Base-by-base conservation (phyloP, 2,888 invertebrate species). In the Ophion costatus region DNA sequence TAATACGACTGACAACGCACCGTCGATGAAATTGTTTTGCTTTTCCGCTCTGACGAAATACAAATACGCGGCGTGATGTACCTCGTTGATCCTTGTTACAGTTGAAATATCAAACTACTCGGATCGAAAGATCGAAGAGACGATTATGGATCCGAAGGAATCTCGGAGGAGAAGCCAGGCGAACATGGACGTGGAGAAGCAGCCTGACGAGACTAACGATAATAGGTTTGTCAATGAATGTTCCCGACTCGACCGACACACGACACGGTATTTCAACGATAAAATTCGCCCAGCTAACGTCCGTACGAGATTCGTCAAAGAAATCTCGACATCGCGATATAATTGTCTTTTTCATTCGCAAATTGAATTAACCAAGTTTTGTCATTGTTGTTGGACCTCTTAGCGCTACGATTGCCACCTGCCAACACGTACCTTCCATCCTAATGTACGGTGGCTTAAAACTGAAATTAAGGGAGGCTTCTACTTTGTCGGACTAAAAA, bases 61-160 rank as follows among this genome's bases (percentile, higher is more conserved):
- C 17, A 67, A 38, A 56, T 38, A 22, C 14, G 76, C 10, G n/a
- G n/a, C 45, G 76, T 29, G 57, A 69, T 70, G 59, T 70, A 29
- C 22, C 11, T 24, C n/a, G 57, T 77, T 67, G 33, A 63, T 29
- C 22, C 45, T 29, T 24, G 70, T 82, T 71, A 17, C 79, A 82
- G 71, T 10, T 20, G 45, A 24, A 45, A 59, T 67, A 24, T 17
- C 7, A 24, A 42, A 24, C 9, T 29, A 78, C 45, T 17, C n/a
- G 29, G 56, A 29, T 77, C 69, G 63, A 63, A 77, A 73, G 67
- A 81, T 82, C 79, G 71, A n/a, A 17, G 33, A 57, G 56, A n/a
- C 73, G 22, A 66, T 56, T 66, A 85, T 85, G 85, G 85, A 85
- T 64, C 76, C 85, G 33, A 85, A 85, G 71, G 85, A 82, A 64